Evolutionary conservation across 2,888 invertebrate genomes (phyloP).

Genomic region (Brenthis daphne): DNA sequence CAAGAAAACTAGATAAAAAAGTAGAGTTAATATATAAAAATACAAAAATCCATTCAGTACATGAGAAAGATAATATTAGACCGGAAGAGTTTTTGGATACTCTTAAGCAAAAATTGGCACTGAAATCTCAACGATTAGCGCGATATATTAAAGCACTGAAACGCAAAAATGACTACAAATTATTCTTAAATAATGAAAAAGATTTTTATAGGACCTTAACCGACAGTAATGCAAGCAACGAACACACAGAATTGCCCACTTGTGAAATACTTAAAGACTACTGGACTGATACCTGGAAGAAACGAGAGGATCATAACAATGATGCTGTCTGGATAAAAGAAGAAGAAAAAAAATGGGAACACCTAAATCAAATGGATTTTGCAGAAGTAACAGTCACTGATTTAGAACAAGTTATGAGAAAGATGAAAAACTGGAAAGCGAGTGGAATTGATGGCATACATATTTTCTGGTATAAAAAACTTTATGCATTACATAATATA

Average conservation of each 20-base stretch:
- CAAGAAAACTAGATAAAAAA: conserved; percentile 3
- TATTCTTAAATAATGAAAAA: conserved; percentile 3
- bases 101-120: conserved; percentile 4
- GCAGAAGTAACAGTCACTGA: too few relatives aligned
- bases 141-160: conserved; percentile 4
- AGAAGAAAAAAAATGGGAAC: neutral
- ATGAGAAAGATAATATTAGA: too few relatives aligned
- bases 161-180: neutral
- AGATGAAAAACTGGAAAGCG: conserved; percentile 31
- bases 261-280: neutral
- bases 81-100: too few relatives aligned
- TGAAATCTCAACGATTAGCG: neutral
- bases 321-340: neutral
- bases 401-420: too few relatives aligned
- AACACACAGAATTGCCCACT: neutral
- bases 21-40: neutral
- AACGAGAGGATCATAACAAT: neutral
- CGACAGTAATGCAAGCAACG: neutral
- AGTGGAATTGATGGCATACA: conserved; percentile 34
- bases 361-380: neutral
- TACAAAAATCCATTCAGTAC: neutral
- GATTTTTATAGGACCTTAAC: neutral
- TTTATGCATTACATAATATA: conserved; percentile 25
- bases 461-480: conserved; percentile 36
- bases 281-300: conserved; percentile 1